Evolutionary conservation across 2,113 vertebrate genomes (phyloP).

Genomic region (Chloroceryle aenea): DNA sequence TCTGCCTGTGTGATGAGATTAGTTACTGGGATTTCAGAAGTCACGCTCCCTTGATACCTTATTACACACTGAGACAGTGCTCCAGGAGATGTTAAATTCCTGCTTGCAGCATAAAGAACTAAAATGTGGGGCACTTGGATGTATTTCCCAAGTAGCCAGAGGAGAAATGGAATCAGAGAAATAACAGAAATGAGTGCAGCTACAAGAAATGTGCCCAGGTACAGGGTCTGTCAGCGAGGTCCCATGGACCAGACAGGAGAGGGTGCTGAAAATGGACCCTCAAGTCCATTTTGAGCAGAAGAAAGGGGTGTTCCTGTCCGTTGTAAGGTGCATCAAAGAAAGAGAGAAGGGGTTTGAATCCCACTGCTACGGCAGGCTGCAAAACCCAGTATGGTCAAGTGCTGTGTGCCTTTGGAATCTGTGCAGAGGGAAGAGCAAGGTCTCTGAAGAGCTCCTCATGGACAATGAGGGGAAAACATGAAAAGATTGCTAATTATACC

Average conservation of each 20-base stretch:
- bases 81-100: not conserved
- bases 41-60: not conserved
- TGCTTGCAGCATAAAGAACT: not conserved
- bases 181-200: not conserved
- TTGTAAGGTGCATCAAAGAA: not conserved
- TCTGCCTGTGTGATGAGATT: not conserved
- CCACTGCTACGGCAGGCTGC: not conserved
- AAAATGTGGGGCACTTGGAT: not conserved
- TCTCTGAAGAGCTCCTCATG: not conserved
- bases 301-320: not conserved
- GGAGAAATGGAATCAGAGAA: not conserved
- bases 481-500: conserved; percentile 24
- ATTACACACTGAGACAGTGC: not conserved
- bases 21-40: not conserved
- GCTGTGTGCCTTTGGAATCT: not conserved
- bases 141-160: not conserved
- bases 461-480: not conserved
- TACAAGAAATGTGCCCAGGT: not conserved
- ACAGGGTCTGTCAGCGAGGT: not conserved
- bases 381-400: not conserved
- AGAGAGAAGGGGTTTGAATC: not conserved
- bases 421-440: not conserved
- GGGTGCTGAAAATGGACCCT: not conserved
- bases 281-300: not conserved
- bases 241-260: not conserved